Evolutionary conservation across 2,797 vertebrate genomes (phyloP).

Genomic region (Sarcophilus harrisii): DNA sequence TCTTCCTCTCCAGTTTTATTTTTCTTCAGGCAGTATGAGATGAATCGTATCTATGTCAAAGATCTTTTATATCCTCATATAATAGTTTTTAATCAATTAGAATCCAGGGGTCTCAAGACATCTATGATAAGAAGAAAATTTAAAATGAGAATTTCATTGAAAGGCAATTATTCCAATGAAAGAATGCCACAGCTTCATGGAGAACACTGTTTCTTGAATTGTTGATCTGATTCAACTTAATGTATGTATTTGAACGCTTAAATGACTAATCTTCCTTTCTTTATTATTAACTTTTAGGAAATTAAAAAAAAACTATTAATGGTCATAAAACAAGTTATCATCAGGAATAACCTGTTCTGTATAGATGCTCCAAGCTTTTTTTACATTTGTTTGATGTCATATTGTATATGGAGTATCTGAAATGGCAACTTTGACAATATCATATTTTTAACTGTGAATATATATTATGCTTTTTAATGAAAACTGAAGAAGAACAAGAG

Average conservation of each 20-base stretch:
- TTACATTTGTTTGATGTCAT: background rate
- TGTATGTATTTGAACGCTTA: background rate
- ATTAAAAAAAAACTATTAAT: background rate
- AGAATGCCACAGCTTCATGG: background rate
- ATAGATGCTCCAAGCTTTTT: background rate
- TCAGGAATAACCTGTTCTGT: background rate
- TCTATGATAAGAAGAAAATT: slow-evolving; percentile 3
- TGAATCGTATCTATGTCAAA: background rate
- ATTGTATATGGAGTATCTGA: background rate
- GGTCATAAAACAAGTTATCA: background rate
- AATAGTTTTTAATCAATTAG: background rate
- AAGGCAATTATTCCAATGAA: background rate
- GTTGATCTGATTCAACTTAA: background rate
- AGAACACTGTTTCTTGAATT: background rate
- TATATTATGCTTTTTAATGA: background rate
- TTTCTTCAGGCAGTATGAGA: background rate
- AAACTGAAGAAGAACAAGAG: background rate
- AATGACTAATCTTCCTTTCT: background rate
- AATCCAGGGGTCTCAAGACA: background rate
- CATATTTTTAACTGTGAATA: background rate
- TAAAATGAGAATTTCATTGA: background rate
- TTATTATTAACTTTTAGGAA: background rate
- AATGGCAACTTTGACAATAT: background rate
- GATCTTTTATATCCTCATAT: background rate
- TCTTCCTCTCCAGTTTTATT: background rate